Conservation (phyloP, 1,140 invertebrate genomes). For the Aphidius gifuensis region DNA sequence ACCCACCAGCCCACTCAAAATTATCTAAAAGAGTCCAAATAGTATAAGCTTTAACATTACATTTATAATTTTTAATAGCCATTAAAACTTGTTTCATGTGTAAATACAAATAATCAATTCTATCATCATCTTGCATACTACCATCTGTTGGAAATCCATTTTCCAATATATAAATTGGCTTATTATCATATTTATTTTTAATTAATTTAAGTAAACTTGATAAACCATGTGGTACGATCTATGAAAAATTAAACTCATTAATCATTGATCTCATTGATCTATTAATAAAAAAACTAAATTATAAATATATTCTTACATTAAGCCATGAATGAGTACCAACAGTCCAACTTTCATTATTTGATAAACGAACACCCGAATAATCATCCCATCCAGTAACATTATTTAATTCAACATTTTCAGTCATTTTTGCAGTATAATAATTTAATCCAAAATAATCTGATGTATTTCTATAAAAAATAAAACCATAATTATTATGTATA, state of each 20-base stretch:
- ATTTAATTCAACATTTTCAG: slow-evolving; percentile 33
- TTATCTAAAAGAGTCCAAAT: slow-evolving; percentile 76
- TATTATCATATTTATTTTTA: slow-evolving; percentile 64
- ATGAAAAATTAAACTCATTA: too few species aligned
- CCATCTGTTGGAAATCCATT: slow-evolving; percentile 65
- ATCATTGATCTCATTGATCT: too few species aligned
- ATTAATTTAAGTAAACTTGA: slow-evolving; percentile 69
- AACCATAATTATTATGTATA: neutral
- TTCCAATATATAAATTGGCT: slow-evolving; percentile 70
- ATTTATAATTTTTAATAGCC: slow-evolving; percentile 55
- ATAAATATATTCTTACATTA: slow-evolving; percentile 28
- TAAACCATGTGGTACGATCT: slow-evolving; percentile 65
- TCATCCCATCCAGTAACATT: slow-evolving; percentile 27
- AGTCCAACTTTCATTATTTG: slow-evolving; percentile 39
- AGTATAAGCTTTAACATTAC: slow-evolving; percentile 64
- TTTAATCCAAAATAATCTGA: slow-evolving; percentile 53
- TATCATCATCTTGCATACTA: slow-evolving; percentile 57
- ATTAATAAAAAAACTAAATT: too few species aligned
- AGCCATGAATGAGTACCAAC: slow-evolving; percentile 38
- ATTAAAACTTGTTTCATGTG: slow-evolving; percentile 2
- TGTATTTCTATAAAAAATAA: slow-evolving; percentile 25
- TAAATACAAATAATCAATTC: slow-evolving; percentile 53
- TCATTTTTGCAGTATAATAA: slow-evolving; percentile 55
- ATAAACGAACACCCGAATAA: slow-evolving; percentile 34
- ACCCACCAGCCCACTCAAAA: slow-evolving; percentile 70